These are phyloP conservation scores for Andrena praecox DNA, from an alignment of 2,888 invertebrate genomes.

Conservation along the genomic window DNA sequence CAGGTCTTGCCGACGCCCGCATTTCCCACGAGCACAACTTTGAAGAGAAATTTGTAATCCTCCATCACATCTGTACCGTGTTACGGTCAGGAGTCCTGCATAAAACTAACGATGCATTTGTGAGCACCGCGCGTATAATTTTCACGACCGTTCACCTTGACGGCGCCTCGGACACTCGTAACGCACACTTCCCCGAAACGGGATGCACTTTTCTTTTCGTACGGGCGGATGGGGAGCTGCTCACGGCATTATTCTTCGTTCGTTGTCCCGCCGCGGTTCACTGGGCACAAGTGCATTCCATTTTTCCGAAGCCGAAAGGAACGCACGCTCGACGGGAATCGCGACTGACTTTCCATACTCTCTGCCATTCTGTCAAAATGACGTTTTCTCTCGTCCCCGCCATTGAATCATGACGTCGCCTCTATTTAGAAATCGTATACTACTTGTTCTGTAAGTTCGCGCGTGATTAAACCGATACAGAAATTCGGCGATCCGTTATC, in stretches of 20 bases:
- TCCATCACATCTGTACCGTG: constrained; percentile 87
- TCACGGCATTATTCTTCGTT: constrained; percentile 45
- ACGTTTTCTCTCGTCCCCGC: constrained; percentile 60
- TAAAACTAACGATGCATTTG: constrained; percentile 61
- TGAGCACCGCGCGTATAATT: constrained; percentile 44
- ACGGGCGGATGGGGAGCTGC: constrained; percentile 20
- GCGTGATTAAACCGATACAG: constrained; percentile 6
- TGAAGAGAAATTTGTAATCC: constrained; percentile 99
- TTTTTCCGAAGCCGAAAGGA: constrained; percentile 34
- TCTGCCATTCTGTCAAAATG: constrained; percentile 67
- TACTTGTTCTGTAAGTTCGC: background rate
- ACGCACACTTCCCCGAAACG: constrained; percentile 24
- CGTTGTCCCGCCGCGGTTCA: constrained; percentile 34
- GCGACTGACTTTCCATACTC: constrained; percentile 34
- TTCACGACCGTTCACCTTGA: constrained; percentile 57
- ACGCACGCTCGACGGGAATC: constrained; percentile 17
- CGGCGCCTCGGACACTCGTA: constrained; percentile 34
- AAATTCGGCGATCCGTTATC: background rate
- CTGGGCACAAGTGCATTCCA: constrained; percentile 39
- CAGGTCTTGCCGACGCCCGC: constrained; percentile 99
- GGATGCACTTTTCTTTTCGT: constrained; percentile 40
- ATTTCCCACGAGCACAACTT: constrained; percentile 99
- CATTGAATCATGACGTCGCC: constrained; percentile 44
- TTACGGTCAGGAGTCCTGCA: constrained; percentile 41
- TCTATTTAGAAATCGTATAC: constrained; percentile 38